Evolutionary conservation across 2,113 vertebrate genomes (phyloP).

Genomic region (Abramis brama): DNA sequence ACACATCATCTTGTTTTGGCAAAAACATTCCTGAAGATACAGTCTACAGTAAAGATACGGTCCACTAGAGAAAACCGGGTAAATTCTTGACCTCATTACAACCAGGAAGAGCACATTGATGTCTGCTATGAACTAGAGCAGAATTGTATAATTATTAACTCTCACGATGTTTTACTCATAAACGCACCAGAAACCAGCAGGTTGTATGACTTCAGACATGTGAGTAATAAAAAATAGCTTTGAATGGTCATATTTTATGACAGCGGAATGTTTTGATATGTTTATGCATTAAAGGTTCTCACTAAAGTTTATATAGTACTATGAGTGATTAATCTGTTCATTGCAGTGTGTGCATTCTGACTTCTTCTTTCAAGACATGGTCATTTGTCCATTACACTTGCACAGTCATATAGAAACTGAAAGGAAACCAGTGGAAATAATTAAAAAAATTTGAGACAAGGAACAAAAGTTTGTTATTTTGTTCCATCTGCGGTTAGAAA

Average conservation of each 20-base stretch:
- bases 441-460: neutral
- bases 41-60: neutral
- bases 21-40: neutral
- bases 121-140: neutral
- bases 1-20: neutral
- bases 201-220: neutral
- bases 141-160: neutral
- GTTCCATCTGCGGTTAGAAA: neutral
- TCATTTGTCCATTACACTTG: neutral
- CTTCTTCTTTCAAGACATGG: neutral
- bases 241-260: neutral
- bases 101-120: neutral
- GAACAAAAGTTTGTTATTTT: neutral
- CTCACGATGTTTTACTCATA: no score
- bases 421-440: constrained; percentile 20
- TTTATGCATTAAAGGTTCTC: neutral
- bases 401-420: neutral
- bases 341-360: neutral
- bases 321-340: neutral
- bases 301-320: neutral
- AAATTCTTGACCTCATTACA: constrained; percentile 28
- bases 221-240: neutral
- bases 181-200: neutral
- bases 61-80: neutral
- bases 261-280: neutral